Evolutionary conservation across 2,113 vertebrate species (phyloP).

Genomic region (Falcunculus frontatus): DNA sequence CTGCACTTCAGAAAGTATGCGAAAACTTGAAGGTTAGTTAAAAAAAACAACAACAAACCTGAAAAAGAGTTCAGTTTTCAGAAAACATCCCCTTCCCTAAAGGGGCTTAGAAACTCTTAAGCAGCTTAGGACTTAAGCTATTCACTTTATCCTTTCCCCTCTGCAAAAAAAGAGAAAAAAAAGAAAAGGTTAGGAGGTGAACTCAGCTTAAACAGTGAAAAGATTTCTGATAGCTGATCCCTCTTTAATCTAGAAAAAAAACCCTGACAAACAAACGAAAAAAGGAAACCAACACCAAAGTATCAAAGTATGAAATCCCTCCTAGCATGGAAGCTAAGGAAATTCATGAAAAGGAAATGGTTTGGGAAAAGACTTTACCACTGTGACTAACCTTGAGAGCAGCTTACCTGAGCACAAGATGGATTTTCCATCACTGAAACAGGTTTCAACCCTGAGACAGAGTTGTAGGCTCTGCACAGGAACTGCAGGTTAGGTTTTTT

Average conservation of each 20-base stretch:
- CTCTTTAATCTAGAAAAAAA: not conserved
- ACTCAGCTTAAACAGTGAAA: not conserved
- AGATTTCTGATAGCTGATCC: slow-evolving; percentile 20
- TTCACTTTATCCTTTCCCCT: not conserved
- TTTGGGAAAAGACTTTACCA: not conserved
- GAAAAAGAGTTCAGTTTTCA: not conserved
- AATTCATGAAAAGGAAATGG: not conserved
- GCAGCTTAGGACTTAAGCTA: slow-evolving; percentile 20
- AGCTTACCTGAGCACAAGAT: not conserved
- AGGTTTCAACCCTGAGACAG: not conserved
- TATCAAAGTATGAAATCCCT: not conserved
- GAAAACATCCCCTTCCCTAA: not conserved
- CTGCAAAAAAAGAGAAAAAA: not conserved
- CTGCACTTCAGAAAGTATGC: not conserved
- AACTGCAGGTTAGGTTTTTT: not conserved
- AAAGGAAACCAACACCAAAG: not conserved
- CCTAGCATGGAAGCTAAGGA: not conserved
- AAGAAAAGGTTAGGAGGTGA: not conserved
- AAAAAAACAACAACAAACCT: not conserved
- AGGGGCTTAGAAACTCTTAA: slow-evolving; percentile 46
- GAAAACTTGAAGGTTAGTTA: not conserved
- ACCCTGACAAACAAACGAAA: not conserved
- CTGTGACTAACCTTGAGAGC: not conserved
- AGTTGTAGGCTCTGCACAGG: not conserved
- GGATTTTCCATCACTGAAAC: not conserved